Conservation (phyloP, 2,888 invertebrate genomes). For the Rhorus exstirpatorius region DNA sequence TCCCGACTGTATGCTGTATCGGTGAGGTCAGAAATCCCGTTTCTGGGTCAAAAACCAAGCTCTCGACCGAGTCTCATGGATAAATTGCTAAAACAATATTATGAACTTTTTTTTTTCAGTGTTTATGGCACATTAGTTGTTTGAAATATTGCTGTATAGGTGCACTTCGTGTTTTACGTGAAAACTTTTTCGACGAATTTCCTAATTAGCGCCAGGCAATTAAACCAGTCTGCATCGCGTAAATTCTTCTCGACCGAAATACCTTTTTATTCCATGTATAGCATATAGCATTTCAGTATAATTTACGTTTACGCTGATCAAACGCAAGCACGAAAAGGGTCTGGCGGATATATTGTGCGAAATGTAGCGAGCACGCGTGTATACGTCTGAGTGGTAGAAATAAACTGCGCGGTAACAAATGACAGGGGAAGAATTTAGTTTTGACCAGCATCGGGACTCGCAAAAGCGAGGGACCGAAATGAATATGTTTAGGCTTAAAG, state of each 20-base stretch:
- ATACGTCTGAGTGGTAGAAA: background rate
- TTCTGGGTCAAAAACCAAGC: background rate
- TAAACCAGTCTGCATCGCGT: too few relatives aligned
- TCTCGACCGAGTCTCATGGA: too few relatives aligned
- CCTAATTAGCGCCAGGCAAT: too few relatives aligned
- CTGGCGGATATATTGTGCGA: background rate
- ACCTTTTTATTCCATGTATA: background rate
- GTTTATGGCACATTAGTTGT: too few relatives aligned
- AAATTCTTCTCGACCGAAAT: too few relatives aligned
- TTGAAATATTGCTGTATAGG: too few relatives aligned
- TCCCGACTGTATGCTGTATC: background rate
- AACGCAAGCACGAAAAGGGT: background rate
- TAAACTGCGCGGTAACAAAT: constrained; percentile 31
- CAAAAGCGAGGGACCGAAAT: constrained; percentile 39
- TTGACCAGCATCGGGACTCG: constrained; percentile 19
- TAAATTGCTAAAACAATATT: too few relatives aligned
- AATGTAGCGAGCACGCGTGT: background rate
- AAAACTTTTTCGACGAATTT: too few relatives aligned
- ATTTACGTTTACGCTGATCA: background rate
- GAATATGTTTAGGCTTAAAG: constrained; percentile 51
- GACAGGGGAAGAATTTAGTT: constrained; percentile 41
- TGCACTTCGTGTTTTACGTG: too few relatives aligned
- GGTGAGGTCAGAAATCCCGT: background rate
- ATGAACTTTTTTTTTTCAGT: too few relatives aligned
- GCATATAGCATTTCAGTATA: too few relatives aligned